These are phyloP conservation scores for Loripinus fragilis DNA, from an alignment of 2,888 invertebrate genomes.

Conservation along the genomic window DNA sequence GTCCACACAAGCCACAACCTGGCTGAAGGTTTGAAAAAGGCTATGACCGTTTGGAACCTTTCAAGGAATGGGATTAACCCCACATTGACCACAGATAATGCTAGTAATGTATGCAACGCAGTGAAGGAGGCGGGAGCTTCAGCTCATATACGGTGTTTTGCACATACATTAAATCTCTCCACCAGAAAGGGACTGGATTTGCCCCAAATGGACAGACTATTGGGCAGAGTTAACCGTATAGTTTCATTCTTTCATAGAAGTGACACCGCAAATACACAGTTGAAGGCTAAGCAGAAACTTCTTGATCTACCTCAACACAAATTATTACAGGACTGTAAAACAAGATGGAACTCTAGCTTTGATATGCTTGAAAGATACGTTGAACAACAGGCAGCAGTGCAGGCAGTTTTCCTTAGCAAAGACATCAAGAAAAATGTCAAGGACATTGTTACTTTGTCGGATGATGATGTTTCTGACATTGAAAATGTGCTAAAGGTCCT, in stretches of 20 bases:
- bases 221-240: too few relatives aligned
- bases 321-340: too few relatives aligned
- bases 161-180: slow-evolving; percentile 47
- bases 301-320: background rate
- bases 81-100: slow-evolving; percentile 46
- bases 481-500: slow-evolving; percentile 37
- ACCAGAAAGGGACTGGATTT: slow-evolving; percentile 30
- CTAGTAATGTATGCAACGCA: slow-evolving; percentile 37
- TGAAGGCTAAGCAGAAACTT: slow-evolving; percentile 1
- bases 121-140: slow-evolving; percentile 27
- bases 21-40: too few relatives aligned
- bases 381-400: too few relatives aligned
- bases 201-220: slow-evolving; percentile 22
- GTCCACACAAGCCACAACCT: background rate
- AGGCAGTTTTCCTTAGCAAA: too few relatives aligned
- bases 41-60: too few relatives aligned
- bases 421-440: slow-evolving; percentile 30
- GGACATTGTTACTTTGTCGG: too few relatives aligned
- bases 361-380: too few relatives aligned
- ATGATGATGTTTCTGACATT: slow-evolving; percentile 33
- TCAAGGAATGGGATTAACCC: slow-evolving; percentile 22
- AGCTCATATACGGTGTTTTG: slow-evolving; percentile 41
- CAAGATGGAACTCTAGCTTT: too few relatives aligned
- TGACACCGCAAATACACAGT: slow-evolving; percentile 25
- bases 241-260: slow-evolving; percentile 45